Evolutionary conservation across 2,888 invertebrate species (phyloP).

Genomic region (Melitaea athalia): DNA sequence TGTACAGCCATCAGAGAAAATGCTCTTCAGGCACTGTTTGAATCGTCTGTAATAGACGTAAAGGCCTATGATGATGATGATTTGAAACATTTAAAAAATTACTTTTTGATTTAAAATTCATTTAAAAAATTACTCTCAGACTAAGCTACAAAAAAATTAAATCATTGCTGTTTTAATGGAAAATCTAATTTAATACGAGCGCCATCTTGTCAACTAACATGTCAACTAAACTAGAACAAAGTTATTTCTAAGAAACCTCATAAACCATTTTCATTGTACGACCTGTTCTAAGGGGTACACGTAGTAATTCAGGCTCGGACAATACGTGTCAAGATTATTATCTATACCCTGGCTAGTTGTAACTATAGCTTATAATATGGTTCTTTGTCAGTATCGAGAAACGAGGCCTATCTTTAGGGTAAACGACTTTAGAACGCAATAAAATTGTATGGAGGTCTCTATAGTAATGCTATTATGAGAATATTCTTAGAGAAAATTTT

Average conservation of each 20-base stretch:
- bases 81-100: too few species aligned
- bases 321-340: slow-evolving; percentile 59
- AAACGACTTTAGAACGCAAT: slow-evolving; percentile 19
- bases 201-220: neutral
- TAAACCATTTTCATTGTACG: neutral
- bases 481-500: neutral
- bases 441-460: slow-evolving; percentile 4
- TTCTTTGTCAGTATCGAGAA: slow-evolving; percentile 41
- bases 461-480: neutral
- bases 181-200: neutral
- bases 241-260: neutral
- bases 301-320: slow-evolving; percentile 52
- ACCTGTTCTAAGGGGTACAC: slow-evolving; percentile 3
- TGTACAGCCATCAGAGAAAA: too few species aligned
- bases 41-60: too few species aligned
- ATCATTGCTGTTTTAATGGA: neutral
- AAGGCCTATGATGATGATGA: too few species aligned
- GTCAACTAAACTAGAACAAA: neutral
- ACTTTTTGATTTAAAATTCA: too few species aligned
- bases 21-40: too few species aligned
- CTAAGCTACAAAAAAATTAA: too few species aligned
- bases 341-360: slow-evolving; percentile 44
- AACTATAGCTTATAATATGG: slow-evolving; percentile 42
- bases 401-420: slow-evolving; percentile 37
- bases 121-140: too few species aligned